These are phyloP conservation scores for Planiliza haematocheilus DNA, from an alignment of 2,113 vertebrate genomes.

Conservation along the genomic window DNA sequence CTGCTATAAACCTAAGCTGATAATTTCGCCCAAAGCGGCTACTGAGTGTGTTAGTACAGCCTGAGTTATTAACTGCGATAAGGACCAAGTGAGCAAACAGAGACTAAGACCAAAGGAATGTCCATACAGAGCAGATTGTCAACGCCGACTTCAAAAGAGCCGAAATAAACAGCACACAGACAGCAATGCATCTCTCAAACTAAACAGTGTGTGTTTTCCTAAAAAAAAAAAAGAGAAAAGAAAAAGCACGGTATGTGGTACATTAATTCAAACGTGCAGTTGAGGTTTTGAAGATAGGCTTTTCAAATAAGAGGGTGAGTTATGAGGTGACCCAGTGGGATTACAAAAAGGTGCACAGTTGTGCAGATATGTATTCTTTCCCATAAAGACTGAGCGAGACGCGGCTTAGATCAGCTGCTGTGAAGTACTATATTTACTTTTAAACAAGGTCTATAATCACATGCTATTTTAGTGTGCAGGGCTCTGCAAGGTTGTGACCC, in stretches of 20 bases:
- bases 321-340: background rate
- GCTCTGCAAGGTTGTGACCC: slow-evolving; percentile 78
- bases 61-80: slow-evolving; percentile 72
- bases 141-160: slow-evolving; percentile 53
- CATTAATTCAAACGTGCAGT: background rate
- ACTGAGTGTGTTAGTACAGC: slow-evolving; percentile 51
- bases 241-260: too few relatives aligned
- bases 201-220: slow-evolving; percentile 9
- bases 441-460: slow-evolving; percentile 78
- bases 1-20: slow-evolving; percentile 28
- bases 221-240: background rate
- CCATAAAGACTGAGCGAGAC: slow-evolving; percentile 16
- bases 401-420: slow-evolving; percentile 61
- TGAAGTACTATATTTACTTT: slow-evolving; percentile 80
- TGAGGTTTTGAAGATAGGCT: background rate
- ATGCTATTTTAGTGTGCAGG: slow-evolving; percentile 76
- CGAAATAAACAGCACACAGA: background rate
- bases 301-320: background rate
- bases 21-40: slow-evolving; percentile 46
- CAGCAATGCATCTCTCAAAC: slow-evolving; percentile 21
- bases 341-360: slow-evolving; percentile 18
- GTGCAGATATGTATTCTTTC: slow-evolving; percentile 25
- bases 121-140: slow-evolving; percentile 55
- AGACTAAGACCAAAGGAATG: slow-evolving; percentile 69
- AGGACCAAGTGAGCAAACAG: slow-evolving; percentile 67